These are phyloP conservation scores for Mactra quadrangularis DNA, from an alignment of 1,140 invertebrate species.

Conservation along the genomic window DNA sequence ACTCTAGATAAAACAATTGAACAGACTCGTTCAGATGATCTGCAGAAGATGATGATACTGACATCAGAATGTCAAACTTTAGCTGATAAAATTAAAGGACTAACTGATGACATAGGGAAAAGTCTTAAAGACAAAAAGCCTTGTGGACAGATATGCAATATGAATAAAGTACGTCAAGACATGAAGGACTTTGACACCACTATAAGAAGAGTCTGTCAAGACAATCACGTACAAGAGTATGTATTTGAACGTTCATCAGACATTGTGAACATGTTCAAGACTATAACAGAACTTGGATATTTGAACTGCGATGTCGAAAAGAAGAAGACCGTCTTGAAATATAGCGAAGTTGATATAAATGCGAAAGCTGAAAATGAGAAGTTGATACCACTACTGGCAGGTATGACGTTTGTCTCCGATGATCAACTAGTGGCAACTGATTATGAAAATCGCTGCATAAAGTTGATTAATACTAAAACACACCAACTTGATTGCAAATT, in stretches of 20 bases:
- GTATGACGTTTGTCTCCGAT: slow-evolving; percentile 17
- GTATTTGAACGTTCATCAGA: not conserved
- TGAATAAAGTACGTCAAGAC: not conserved
- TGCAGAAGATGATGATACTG: not conserved
- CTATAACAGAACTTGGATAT: not conserved
- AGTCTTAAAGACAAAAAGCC: slow-evolving; percentile 5
- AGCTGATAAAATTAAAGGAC: not conserved
- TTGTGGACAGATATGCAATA: not conserved
- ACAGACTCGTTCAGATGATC: slow-evolving; percentile 9
- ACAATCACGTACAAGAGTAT: slow-evolving; percentile 21
- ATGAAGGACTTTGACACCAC: slow-evolving; percentile 19
- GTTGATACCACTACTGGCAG: slow-evolving; percentile 14
- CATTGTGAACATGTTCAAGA: slow-evolving; percentile 1
- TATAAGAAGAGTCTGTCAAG: slow-evolving; percentile 1
- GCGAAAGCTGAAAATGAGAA: slow-evolving; percentile 13
- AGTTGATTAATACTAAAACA: not conserved
- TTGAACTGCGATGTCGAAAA: not conserved
- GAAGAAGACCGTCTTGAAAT: slow-evolving; percentile 2
- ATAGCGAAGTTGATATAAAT: slow-evolving; percentile 5
- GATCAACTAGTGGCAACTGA: slow-evolving; percentile 8
- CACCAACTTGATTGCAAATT: not conserved
- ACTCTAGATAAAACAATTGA: slow-evolving; percentile 22
- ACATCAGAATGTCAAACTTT: not conserved
- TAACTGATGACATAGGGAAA: slow-evolving; percentile 10
- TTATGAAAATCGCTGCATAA: slow-evolving; percentile 27